A percentile compares a stretch with the other conserved stretches of the same genome.
phyloP scores from a whole-genome alignment of 1,140 invertebrate genomes.

The Daktulosphaira vitifoliae region DNA sequence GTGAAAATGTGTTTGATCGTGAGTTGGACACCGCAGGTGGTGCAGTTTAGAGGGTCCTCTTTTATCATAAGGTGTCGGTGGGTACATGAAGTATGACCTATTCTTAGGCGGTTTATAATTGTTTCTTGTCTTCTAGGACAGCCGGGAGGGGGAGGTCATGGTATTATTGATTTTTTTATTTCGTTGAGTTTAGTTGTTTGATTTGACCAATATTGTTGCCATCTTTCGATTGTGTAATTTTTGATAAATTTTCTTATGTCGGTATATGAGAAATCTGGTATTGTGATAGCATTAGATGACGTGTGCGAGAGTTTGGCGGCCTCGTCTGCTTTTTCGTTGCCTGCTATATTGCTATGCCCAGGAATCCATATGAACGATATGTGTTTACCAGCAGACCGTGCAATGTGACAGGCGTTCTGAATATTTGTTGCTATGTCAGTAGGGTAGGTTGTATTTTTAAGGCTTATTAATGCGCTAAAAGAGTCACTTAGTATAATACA shows the following conservation, averaged over 20 bases:
- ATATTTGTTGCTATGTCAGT: neutral
- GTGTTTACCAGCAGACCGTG: neutral
- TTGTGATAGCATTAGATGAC: neutral
- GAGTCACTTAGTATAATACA: neutral
- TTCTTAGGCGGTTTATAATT: neutral
- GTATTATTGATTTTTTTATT: neutral
- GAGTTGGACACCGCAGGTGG: neutral
- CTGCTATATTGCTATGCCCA: neutral
- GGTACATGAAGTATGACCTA: neutral
- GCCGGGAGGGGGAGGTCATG: neutral
- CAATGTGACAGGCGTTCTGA: neutral
- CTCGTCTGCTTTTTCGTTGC: neutral
- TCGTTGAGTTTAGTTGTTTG: neutral
- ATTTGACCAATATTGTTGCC: neutral
- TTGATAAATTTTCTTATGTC: neutral
- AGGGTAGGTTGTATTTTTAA: neutral
- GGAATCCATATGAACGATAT: neutral
- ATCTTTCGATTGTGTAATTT: neutral
- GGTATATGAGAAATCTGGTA: neutral
- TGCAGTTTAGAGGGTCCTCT: neutral
- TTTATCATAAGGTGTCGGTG: neutral
- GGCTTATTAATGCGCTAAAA: neutral
- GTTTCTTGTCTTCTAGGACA: neutral
- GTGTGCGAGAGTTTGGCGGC: neutral
- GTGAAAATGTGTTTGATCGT: neutral